phyloP scores from a whole-genome alignment of 2,888 invertebrate genomes.

The Schizotus pectinicornis region DNA sequence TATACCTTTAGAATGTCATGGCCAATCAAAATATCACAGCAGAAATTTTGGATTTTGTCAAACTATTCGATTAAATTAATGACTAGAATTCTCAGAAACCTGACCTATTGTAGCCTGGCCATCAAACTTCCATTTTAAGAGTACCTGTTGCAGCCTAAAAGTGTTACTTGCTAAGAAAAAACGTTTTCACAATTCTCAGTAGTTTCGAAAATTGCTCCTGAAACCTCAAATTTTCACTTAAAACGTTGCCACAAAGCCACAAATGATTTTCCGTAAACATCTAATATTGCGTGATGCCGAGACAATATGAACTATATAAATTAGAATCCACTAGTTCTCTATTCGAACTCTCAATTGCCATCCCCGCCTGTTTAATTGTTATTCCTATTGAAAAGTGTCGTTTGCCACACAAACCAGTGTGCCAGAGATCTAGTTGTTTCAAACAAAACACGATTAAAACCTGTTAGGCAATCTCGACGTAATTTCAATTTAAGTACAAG shows the following conservation, averaged over 20 bases:
- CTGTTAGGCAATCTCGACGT: neutral
- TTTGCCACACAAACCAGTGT: neutral
- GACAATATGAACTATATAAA: neutral
- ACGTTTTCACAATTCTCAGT: neutral
- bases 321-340: neutral
- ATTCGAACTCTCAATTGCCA: neutral
- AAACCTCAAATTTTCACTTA: neutral
- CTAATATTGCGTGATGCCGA: neutral
- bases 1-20: slow-evolving; percentile 34
- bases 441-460: neutral
- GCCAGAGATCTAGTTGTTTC: neutral
- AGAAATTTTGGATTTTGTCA: slow-evolving; percentile 43
- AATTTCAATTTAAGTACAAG: slow-evolving; percentile 37
- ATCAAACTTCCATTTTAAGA: slow-evolving; percentile 10
- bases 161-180: slow-evolving; percentile 9
- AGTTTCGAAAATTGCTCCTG: slow-evolving; percentile 4
- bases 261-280: no score
- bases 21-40: slow-evolving; percentile 50
- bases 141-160: slow-evolving; percentile 3
- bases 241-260: no score
- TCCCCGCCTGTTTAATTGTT: neutral
- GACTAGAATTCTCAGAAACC: slow-evolving; percentile 44
- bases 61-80: slow-evolving; percentile 33
- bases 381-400: no score
- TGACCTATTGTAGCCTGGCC: slow-evolving; percentile 37